Percentiles rank a stretch among this genome's conserved stretches.
These are phyloP conservation scores for Uria aalge DNA, from an alignment of 2,113 vertebrate genomes.

Conservation along the genomic window DNA sequence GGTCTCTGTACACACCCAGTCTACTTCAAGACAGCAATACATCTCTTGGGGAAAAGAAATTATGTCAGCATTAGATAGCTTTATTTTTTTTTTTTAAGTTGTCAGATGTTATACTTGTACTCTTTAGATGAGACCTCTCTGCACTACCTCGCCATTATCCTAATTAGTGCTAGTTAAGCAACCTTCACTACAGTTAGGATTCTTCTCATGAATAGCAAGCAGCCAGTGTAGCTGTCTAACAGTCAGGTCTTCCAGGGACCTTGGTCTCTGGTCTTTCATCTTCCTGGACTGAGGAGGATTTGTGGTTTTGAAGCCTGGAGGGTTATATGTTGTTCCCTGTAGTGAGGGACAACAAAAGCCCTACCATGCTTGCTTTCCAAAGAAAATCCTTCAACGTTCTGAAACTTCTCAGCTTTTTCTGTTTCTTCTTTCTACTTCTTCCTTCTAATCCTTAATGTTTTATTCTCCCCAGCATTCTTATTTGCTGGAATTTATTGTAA, in stretches of 20 bases:
- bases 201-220: neutral
- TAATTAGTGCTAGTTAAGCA: neutral
- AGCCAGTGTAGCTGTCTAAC: neutral
- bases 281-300: neutral
- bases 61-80: neutral
- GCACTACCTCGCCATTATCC: neutral
- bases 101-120: neutral
- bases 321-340: neutral
- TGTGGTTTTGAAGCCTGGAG: neutral
- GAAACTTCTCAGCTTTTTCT: neutral
- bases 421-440: neutral
- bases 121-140: neutral
- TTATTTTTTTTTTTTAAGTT: neutral
- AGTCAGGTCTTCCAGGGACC: neutral
- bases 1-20: neutral
- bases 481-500: neutral
- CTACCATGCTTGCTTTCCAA: neutral
- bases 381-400: neutral
- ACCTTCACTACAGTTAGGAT: neutral
- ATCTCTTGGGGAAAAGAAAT: neutral
- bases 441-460: neutral
- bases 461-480: neutral
- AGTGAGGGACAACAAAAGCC: neutral
- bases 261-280: neutral
- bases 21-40: neutral